Conservation (phyloP, 2,797 vertebrate species). For the Anguilla obscura region DNA sequence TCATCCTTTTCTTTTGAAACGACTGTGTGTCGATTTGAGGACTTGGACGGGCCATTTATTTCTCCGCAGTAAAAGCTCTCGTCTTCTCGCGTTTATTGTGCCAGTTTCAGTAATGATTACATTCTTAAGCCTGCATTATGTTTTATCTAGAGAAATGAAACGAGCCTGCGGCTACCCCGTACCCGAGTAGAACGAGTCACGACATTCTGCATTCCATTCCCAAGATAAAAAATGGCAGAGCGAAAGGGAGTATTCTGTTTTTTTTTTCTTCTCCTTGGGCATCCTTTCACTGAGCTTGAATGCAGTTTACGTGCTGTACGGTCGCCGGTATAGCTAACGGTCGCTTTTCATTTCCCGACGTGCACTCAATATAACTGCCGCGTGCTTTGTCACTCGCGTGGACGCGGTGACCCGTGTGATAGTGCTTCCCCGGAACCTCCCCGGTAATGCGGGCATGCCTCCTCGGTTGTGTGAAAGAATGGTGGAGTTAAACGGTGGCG, state of each 20-base stretch:
- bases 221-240: no score
- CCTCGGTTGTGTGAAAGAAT: background rate
- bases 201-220: no score
- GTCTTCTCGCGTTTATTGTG: background rate
- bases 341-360: no score
- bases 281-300: no score
- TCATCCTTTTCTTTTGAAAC: background rate
- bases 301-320: no score
- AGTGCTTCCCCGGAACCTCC: background rate
- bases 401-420: background rate
- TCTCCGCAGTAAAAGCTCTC: background rate
- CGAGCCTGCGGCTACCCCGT: no score
- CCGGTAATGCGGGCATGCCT: background rate
- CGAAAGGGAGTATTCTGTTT: no score
- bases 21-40: background rate
- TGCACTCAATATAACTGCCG: background rate
- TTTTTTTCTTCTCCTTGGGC: no score
- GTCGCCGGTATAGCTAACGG: no score
- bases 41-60: background rate
- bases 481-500: background rate
- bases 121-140: background rate
- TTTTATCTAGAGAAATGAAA: background rate
- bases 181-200: no score
- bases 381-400: background rate
- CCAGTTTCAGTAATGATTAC: background rate